Evolutionary conservation across 2,888 invertebrate species (phyloP), one percentile per base, ranked within the genome.

Genomic region (Seladonia tumulorum): DNA sequence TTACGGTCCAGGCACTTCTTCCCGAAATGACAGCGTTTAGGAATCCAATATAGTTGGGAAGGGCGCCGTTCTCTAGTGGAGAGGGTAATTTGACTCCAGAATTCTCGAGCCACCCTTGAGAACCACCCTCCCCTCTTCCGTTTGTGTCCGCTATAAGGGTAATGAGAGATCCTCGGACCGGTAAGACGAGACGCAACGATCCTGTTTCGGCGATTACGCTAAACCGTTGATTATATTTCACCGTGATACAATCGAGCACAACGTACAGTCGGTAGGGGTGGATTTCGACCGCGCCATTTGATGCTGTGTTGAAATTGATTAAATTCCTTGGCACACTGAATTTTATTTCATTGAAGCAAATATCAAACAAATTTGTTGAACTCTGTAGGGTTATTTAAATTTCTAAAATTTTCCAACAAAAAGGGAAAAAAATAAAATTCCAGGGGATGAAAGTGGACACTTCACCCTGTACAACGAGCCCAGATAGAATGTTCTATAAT

Each of bases 31-130:
- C 92, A 91, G 87, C 91, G 91, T 93, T 93, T 90, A 91, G 92
- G 93, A 94, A 93, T 93, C 92, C 92, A 93, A 93, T 94, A 93
- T 93, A 88, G 91, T 75, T 10, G 87, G 84, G 87, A 89, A 88
- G 90, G 79, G 53, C 72, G 63, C 76, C 57, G 72, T 84, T 42
- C 78, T 45, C 73, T 71, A 76, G 68, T 86, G 86, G 87, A 57
- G 87, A 78, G 88, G 89, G 94, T 93, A 94, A 94, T 92, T 92
- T 92, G 93, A 94, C 91, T 92, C 92, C 87, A 85, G 89, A 92
- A 91, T 91, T 87, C 87, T 82, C 71, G 79, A 77, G 76, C 70
- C 10, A 45, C 14, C 45, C 45, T 12, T 45, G 45, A 76, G n/a
- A 35, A 39, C 72, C 63, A 77, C 75, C 77, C 60, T 71, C 49